Percentiles rank a stretch among this genome's conserved stretches.
Conservation (phyloP, 2,888 invertebrate species). For the Muscina levida region DNA sequence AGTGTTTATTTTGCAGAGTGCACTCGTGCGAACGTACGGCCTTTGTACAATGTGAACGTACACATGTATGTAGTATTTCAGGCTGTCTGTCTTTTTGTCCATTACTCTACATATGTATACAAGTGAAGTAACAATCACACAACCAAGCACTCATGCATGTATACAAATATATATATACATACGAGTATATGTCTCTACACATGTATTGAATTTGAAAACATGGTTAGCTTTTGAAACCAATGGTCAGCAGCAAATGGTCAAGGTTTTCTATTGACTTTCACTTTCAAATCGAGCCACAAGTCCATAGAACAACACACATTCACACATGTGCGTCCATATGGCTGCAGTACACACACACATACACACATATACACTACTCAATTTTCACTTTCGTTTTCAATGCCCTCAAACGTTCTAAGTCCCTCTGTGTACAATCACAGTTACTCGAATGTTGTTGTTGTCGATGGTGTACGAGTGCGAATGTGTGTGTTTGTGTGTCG, state of each 20-base stretch:
- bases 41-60: constrained; percentile 24
- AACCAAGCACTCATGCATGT: neutral
- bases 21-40: constrained; percentile 56
- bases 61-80: neutral
- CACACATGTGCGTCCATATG: too few species aligned
- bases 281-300: too few species aligned
- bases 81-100: neutral
- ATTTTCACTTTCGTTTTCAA: constrained; percentile 64
- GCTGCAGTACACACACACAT: too few species aligned
- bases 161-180: neutral
- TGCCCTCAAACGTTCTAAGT: neutral
- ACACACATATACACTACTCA: constrained; percentile 35
- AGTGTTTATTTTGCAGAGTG: constrained; percentile 41
- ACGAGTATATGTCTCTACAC: constrained; percentile 18
- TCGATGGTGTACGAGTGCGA: constrained; percentile 8
- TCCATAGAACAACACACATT: constrained; percentile 35
- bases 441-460: too few species aligned
- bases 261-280: constrained; percentile 79
- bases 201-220: constrained; percentile 58
- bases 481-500: constrained; percentile 23
- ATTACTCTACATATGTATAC: too few species aligned
- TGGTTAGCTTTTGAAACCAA: constrained; percentile 57
- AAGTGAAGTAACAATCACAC: neutral
- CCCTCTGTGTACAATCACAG: too few species aligned
- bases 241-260: constrained; percentile 74